Evolutionary conservation across 2,797 vertebrate species (phyloP).

Genomic region (Sitta carolinensis): DNA sequence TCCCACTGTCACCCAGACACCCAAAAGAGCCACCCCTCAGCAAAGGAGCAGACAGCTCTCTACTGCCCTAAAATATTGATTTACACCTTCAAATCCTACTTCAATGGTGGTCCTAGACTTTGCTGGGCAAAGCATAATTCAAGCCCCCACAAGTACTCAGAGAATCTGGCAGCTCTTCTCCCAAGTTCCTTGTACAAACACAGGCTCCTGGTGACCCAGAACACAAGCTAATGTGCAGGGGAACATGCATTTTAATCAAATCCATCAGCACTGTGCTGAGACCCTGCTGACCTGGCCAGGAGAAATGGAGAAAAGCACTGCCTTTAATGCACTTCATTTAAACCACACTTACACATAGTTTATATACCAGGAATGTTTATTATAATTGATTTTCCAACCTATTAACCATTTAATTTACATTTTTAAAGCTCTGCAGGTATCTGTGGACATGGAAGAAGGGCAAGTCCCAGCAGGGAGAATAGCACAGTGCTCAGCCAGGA

Average conservation of each 20-base stretch:
- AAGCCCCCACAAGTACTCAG: not conserved
- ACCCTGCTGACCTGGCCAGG: constrained; percentile 52
- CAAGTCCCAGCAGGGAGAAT: not conserved
- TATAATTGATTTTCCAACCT: constrained; percentile 69
- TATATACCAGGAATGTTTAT: constrained; percentile 63
- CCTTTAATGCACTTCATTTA: constrained; percentile 65
- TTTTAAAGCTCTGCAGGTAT: constrained; percentile 37
- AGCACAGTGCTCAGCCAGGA: not conserved
- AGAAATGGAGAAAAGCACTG: constrained; percentile 25
- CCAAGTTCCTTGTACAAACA: not conserved
- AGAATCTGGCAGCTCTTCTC: not conserved
- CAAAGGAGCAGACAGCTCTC: not conserved
- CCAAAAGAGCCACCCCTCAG: not conserved
- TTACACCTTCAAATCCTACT: not conserved
- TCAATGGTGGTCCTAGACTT: not conserved
- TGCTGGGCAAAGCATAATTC: not conserved
- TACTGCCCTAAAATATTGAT: not conserved
- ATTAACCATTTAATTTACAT: constrained; percentile 65
- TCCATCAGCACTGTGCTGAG: constrained; percentile 24
- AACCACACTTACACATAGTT: constrained; percentile 53
- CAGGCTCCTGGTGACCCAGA: constrained; percentile 18
- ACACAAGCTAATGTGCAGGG: not conserved
- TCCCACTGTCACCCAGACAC: not conserved
- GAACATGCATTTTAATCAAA: constrained; percentile 64
- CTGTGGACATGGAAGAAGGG: not conserved